phyloP scores from a whole-genome alignment of 2,888 invertebrate genomes.

The Xestia rhomboidea region DNA sequence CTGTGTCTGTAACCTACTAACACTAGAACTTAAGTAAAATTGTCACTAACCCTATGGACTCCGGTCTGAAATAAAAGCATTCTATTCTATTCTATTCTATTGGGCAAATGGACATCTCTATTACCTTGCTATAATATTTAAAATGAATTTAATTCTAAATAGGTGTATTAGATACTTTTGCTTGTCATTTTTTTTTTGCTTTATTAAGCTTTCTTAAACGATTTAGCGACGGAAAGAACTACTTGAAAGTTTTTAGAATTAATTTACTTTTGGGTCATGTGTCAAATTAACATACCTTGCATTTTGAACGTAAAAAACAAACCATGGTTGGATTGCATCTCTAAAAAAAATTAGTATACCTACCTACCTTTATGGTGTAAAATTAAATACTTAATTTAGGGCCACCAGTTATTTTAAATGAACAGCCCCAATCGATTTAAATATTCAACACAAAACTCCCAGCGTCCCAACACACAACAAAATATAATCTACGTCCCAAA shows the following conservation, averaged over 20 bases:
- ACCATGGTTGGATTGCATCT: neutral
- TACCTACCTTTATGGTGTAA: neutral
- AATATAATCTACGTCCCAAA: conserved; percentile 67
- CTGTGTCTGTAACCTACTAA: no score
- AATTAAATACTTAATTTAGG: neutral
- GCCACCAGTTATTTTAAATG: conserved; percentile 15
- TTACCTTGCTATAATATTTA: neutral
- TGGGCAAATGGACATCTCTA: neutral
- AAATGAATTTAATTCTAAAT: neutral
- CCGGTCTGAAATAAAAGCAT: no score
- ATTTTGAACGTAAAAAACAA: neutral
- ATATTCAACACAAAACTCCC: conserved; percentile 48
- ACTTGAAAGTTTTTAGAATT: neutral
- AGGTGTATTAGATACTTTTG: neutral
- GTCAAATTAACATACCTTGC: neutral
- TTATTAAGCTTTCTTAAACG: neutral
- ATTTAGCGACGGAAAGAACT: neutral
- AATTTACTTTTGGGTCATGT: no score
- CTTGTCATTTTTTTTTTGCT: neutral
- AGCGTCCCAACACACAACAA: conserved; percentile 53
- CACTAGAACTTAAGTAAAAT: no score
- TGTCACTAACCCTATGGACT: no score
- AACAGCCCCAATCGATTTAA: conserved; percentile 23
- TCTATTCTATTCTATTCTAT: no score
- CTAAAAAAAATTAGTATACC: neutral